Base-by-base conservation (phyloP, 2,888 invertebrate species). In the Salticus scenicus region DNA sequence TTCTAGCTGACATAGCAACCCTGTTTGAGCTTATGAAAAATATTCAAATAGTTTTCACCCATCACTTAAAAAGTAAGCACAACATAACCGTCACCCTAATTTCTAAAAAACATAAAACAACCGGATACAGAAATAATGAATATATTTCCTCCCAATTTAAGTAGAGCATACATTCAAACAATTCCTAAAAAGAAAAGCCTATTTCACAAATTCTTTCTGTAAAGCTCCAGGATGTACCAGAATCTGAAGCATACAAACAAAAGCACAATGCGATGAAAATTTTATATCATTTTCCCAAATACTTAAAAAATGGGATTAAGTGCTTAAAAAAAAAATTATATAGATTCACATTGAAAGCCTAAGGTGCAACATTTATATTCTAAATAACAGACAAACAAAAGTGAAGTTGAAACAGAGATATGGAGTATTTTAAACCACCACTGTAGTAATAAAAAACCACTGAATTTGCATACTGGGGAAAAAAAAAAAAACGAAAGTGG, bases 361-460 rank as follows among this genome's bases (percentile, higher is more conserved):
- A 72, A n/a, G 42, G 72, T 72, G 72, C 64, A 74, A 74, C 33
- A 42, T n/a, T 70, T 24, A 70, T 41, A 42, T 12, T 33, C 74
- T 30, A 72, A 12, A 41, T 37, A 28, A 28, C 41, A 74, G 64
- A 63, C 2, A 10, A 51, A 27, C 31, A 63, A 74, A 74, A 57
- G 63, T 63, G 64, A 74, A 74, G 74, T 74, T 63, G 74, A 74
- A 74, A 37, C 74, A 74, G 74, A 74, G 64, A 74, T 74, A 14
- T 24, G 24, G 27, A 42, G 1, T 42, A 27, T 70, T 70, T 70
- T 42, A 20, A 20, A 63, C 8, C n/a, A n/a, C n/a, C n/a, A n/a
- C n/a, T n/a, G n/a, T n/a, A n/a, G n/a, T n/a, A n/a, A n/a, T n/a
- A n/a, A n/a, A n/a, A n/a, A n/a, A n/a, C n/a, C n/a, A n/a, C n/a